Conservation (phyloP, 2,888 invertebrate species). For the Homarus gammarus region DNA sequence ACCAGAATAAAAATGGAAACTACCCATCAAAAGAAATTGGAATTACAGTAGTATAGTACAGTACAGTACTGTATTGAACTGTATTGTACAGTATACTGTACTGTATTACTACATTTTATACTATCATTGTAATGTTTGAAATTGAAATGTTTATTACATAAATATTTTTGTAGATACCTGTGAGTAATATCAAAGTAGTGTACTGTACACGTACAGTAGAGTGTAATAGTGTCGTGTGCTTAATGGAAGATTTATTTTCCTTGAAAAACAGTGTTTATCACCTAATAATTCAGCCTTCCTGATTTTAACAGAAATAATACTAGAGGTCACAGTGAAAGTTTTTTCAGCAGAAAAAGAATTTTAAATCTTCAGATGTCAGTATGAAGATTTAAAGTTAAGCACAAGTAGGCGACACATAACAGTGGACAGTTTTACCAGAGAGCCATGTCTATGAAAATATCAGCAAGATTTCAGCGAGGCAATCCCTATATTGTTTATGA, state of each 20-base stretch:
- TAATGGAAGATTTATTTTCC: not conserved
- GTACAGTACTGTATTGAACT: too few species aligned
- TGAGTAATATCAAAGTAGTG: too few species aligned
- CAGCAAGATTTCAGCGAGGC: conserved; percentile 14
- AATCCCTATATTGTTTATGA: conserved; percentile 1
- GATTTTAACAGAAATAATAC: not conserved
- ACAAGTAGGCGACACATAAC: not conserved
- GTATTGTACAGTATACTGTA: too few species aligned
- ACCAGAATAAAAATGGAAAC: too few species aligned
- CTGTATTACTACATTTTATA: too few species aligned
- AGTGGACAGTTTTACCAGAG: conserved; percentile 2
- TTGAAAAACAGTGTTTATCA: not conserved
- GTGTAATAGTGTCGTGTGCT: not conserved
- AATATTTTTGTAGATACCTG: too few species aligned
- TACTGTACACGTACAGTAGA: not conserved
- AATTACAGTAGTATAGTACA: too few species aligned
- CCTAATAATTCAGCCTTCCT: not conserved
- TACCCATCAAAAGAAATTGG: too few species aligned
- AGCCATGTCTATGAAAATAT: conserved; percentile 32
- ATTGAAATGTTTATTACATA: too few species aligned
- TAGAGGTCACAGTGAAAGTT: not conserved
- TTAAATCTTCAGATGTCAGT: not conserved
- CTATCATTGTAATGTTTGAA: too few species aligned
- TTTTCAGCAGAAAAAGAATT: not conserved
- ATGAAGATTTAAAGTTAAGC: not conserved